Evolutionary conservation across 1,140 invertebrate genomes (phyloP), one percentile per base, ranked within the genome.

Genomic region (Drosophila busckii): DNA sequence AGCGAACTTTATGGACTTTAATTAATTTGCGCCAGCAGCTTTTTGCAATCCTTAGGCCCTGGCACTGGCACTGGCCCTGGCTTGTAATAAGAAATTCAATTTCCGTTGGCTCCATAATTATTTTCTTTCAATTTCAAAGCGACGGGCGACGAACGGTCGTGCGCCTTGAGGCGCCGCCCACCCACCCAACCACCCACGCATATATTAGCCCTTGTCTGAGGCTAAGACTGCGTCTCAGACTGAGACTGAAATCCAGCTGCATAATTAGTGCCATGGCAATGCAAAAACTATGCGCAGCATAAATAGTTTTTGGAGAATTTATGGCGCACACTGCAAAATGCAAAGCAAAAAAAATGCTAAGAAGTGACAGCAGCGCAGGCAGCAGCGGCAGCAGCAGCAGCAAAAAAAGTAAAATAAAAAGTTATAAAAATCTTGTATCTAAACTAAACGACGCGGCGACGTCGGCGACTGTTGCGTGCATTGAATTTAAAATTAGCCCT

Each of bases 91-190:
- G 75, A 80, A 80, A 80, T 80, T 80, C 75, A 80, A 80, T 80
- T 80, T 80, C 75, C 75, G 75, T 60, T 66, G 75, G 64, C 68
- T 73, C n/a, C 64, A 70, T 80, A 82, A 80, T 80, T 80, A 80
- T 80, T 80, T 80, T 82, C 75, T 80, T 80, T 82, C 75, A 80
- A 80, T 80, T 80, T 80, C 40, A 80, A 82, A 80, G 69, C 75
- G 82, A 69, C 73, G 59, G 64, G 53, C 42, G 59, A 37, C 34
- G 46, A n/a, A n/a, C 13, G 3, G 20, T 25, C 19, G 22, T 28
- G 37, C 34, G 52, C 37, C 50, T 55, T 26, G 26, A 46, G 49
- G 25, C 34, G 45, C 31, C 31, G 38, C 23, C 50, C 45, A 20
- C 31, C 34, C 29, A 31, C 8, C 10, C 37, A 10, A 15, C 56